A percentile compares a stretch with the other conserved stretches of the same genome.
These are phyloP conservation scores for Archivesica marissinica DNA, from an alignment of 1,140 invertebrate species.

Conservation along the genomic window DNA sequence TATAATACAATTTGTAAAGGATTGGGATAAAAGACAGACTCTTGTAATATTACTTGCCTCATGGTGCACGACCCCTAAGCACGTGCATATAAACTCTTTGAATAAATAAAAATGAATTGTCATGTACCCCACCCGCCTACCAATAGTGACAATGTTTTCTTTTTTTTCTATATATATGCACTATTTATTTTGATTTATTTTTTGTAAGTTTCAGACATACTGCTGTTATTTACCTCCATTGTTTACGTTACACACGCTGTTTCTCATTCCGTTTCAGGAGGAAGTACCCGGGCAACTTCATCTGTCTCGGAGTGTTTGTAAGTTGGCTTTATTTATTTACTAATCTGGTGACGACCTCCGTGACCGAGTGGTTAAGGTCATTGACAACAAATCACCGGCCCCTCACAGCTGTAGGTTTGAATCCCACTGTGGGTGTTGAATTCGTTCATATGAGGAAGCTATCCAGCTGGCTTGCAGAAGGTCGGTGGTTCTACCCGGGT, in stretches of 20 bases:
- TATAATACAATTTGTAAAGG: too few relatives aligned
- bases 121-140: not conserved
- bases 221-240: not conserved
- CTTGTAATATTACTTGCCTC: too few relatives aligned
- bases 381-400: too few relatives aligned
- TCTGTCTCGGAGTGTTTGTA: constrained; percentile 85
- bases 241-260: constrained; percentile 4
- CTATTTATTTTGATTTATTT: not conserved
- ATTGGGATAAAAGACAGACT: too few relatives aligned
- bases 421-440: too few relatives aligned
- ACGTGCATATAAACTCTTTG: not conserved
- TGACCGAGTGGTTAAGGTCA: too few relatives aligned
- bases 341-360: too few relatives aligned
- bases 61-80: too few relatives aligned
- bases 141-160: not conserved
- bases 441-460: too few relatives aligned
- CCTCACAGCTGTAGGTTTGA: too few relatives aligned
- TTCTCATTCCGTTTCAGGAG: constrained; percentile 82
- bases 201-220: not conserved
- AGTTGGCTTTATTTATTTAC: constrained; percentile 71
- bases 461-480: too few relatives aligned
- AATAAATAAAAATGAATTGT: not conserved
- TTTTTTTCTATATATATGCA: not conserved
- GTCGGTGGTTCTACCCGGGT: too few relatives aligned
- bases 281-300: constrained; percentile 85